Evolutionary conservation across 2,888 invertebrate genomes (phyloP), one percentile per base, ranked within the genome.

Genomic region (Megamerina dolium): DNA sequence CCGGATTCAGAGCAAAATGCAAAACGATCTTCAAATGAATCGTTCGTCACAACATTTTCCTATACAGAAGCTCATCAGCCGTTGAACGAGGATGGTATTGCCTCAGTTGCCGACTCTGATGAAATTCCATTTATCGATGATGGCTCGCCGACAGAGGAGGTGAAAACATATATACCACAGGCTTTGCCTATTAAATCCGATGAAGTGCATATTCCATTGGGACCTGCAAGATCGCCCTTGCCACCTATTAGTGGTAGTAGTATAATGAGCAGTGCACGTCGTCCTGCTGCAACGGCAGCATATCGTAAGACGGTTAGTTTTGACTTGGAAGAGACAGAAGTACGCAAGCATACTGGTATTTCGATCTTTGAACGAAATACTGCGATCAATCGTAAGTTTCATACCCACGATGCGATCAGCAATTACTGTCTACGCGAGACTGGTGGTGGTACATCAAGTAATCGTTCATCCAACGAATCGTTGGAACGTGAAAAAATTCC

Each of bases 81-180:
- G 9, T 49, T 72, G 1, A 72, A 70, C 47, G 70, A 70, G 46
- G 66, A 70, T 26, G 58, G 67, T 17, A 68, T 72, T 14, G 70
- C 70, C 12, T 70, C 70, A 9, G 61, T 70, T 43, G 64, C 63
- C 5, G 64, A 69, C 39, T 58, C 63, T 2, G 66, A 67, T 30
- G 66, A 70, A 27, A 72, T 73, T 50, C 73, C 73, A 26, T 73
- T 64, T 38, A 73, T 76, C 17, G 74, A 74, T 29, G 69, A 76
- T 35, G 73, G 71, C 20, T 68, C 72, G 41, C 70, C 69, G 35
- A 59, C 60, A 5, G 63, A 63, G 21, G 63, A 62, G n/a, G 56
- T 54, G 30, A 46, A 57, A 49, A 41, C 48, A 2, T 57, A 57
- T 49, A 42, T 59, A 16, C 59, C 60, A 8, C 23, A 17, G 12